A percentile compares a stretch with the other conserved stretches of the same genome.
These are phyloP conservation scores for Pseudomyrmex cubaensis DNA, from an alignment of 1,140 invertebrate genomes.

Conservation along the genomic window DNA sequence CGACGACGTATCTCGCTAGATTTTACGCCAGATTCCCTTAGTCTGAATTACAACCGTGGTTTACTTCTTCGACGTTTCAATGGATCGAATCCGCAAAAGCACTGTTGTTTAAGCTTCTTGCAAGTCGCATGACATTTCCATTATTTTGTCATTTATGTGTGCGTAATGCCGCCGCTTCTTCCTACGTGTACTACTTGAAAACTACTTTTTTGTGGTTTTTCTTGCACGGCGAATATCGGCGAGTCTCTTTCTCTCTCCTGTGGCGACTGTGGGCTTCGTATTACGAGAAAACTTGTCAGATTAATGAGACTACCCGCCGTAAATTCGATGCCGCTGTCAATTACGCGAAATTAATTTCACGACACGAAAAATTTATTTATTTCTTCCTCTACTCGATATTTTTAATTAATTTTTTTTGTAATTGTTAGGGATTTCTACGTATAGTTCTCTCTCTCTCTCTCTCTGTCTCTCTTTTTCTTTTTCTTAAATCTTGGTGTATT, in stretches of 20 bases:
- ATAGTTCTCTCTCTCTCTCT: neutral
- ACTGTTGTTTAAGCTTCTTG: neutral
- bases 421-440: neutral
- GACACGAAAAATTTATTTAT: neutral
- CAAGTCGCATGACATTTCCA: conserved; percentile 23
- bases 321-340: neutral
- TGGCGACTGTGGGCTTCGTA: neutral
- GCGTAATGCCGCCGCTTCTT: neutral
- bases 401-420: no score
- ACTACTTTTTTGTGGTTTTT: conserved; percentile 4
- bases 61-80: neutral
- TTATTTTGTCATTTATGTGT: conserved; percentile 19
- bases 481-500: neutral
- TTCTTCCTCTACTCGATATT: neutral
- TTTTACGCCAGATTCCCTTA: neutral
- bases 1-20: neutral
- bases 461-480: neutral
- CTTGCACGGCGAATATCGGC: neutral
- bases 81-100: neutral
- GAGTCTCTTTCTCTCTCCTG: neutral
- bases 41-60: neutral
- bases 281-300: conserved; percentile 3
- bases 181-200: neutral
- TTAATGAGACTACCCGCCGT: neutral
- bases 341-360: conserved; percentile 12